Evolutionary conservation across 2,888 invertebrate species (phyloP), one percentile per base, ranked within the genome.

Genomic region (Hydrotaea cyrtoneurina): DNA sequence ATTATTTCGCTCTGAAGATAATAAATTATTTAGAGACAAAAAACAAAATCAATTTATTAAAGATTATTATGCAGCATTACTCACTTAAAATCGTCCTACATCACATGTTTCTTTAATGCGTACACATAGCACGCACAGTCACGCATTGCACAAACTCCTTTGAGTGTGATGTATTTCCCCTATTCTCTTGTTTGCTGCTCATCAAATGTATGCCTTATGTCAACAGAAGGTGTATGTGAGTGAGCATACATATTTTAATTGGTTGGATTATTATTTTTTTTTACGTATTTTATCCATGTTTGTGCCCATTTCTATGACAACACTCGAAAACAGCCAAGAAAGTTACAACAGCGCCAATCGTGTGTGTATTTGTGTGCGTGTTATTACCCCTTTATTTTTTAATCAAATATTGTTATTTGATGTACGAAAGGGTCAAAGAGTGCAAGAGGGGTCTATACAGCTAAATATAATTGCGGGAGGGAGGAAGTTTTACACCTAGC

Each of bases 11-110:
- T 53, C 23, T 64, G 59, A 62, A 71, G 69, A 59, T 62, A 62
- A 76, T 62, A 76, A 76, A 80, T 76, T 39, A 62, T 50, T 64
- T 46, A 21, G 57, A 71, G 43, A 7, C 21, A 23, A 21, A 69
- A 69, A 59, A 57, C 43, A 36, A 74, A 80, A 75, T 75, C 59
- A 80, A 71, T 75, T 75, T 71, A 80, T 75, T 80, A 71, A 75
- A 75, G 69, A 76, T 80, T 80, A 80, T 74, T 75, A 59, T 3
- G 19, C 8, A 57, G 66, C 53, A 64, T 43, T 53, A n/a, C 26
- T 50, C 50, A n/a, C 50, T 64, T 78, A 62, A 72, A 72, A 39
- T 23, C 69, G 43, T 26, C 43, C 23, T 46, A 74, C 39, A 43
- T 31, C 23, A 73, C 26, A 13, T 11, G 39, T 39, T 10, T 39